A percentile compares a stretch with the other conserved stretches of the same genome.
These are phyloP conservation scores for Alcis repandata DNA, from an alignment of 2,888 invertebrate genomes.

Conservation along the genomic window DNA sequence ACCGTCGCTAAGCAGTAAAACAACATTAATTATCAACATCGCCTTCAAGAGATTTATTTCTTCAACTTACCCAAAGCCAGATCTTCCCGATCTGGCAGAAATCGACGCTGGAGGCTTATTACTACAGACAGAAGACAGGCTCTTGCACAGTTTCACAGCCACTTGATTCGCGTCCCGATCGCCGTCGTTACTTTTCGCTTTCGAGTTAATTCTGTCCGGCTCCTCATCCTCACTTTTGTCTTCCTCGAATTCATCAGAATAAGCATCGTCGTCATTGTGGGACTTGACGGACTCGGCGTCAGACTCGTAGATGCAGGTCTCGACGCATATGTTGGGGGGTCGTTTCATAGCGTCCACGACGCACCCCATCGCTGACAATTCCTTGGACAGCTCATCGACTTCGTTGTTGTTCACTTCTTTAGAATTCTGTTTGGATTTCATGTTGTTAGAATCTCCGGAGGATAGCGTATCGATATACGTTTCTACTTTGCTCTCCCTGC, in stretches of 20 bases:
- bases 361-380: slow-evolving; percentile 81
- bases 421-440: slow-evolving; percentile 68
- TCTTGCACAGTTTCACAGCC: slow-evolving; percentile 68
- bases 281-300: slow-evolving; percentile 55
- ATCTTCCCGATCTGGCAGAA: slow-evolving; percentile 73
- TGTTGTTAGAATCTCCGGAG: slow-evolving; percentile 75
- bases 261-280: slow-evolving; percentile 61
- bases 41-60: slow-evolving; percentile 24
- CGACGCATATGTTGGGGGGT: slow-evolving; percentile 78
- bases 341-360: slow-evolving; percentile 76
- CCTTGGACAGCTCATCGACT: slow-evolving; percentile 76
- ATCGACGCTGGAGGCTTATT: slow-evolving; percentile 61
- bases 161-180: slow-evolving; percentile 52
- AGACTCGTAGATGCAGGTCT: slow-evolving; percentile 74
- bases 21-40: slow-evolving; percentile 16
- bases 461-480: slow-evolving; percentile 69
- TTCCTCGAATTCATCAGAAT: slow-evolving; percentile 83
- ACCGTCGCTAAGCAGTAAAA: slow-evolving; percentile 20
- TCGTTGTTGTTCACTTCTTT: slow-evolving; percentile 84
- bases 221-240: slow-evolving; percentile 71
- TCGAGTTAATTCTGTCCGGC: slow-evolving; percentile 55
- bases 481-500: slow-evolving; percentile 66
- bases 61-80: slow-evolving; percentile 71
- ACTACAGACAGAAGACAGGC: slow-evolving; percentile 68
- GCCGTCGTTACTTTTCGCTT: slow-evolving; percentile 52